phyloP scores from a whole-genome alignment of 2,888 invertebrate species.

The Mimachlamys varia region DNA sequence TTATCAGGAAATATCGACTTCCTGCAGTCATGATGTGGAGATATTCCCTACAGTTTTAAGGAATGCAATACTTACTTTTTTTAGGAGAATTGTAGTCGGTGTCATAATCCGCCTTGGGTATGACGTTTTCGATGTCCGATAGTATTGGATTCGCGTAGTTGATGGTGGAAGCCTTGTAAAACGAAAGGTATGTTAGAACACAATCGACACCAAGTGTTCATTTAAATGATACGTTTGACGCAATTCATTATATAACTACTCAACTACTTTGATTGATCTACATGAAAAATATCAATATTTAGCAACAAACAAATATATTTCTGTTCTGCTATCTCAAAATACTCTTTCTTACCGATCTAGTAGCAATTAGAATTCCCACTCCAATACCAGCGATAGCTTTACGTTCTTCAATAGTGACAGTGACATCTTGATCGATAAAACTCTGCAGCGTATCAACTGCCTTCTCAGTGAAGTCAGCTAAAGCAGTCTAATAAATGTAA shows the following conservation, averaged over 20 bases:
- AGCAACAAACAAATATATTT: too few species aligned
- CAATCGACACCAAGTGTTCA: too few species aligned
- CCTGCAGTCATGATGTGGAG: too few species aligned
- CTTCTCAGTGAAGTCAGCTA: neutral
- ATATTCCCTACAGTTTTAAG: too few species aligned
- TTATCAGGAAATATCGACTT: too few species aligned
- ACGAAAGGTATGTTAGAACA: neutral
- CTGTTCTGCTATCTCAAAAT: too few species aligned
- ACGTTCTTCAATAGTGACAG: neutral
- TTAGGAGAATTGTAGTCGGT: slow-evolving; percentile 54
- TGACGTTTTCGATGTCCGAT: slow-evolving; percentile 51
- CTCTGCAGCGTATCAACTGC: neutral
- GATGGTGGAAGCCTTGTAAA: slow-evolving; percentile 51
- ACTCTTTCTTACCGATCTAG: neutral
- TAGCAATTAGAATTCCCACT: neutral
- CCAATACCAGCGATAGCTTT: neutral
- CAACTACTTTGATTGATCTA: too few species aligned
- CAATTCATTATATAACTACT: too few species aligned
- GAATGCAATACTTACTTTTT: slow-evolving; percentile 47
- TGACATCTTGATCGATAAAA: neutral
- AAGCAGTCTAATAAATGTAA: neutral
- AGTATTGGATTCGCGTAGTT: slow-evolving; percentile 53
- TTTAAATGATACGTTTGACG: too few species aligned
- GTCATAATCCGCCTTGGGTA: slow-evolving; percentile 53
- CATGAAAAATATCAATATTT: too few species aligned